Evolutionary conservation across 2,113 vertebrate genomes (phyloP), one percentile per base, ranked within the genome.

Genomic region (Chrysochloris asiatica): DNA sequence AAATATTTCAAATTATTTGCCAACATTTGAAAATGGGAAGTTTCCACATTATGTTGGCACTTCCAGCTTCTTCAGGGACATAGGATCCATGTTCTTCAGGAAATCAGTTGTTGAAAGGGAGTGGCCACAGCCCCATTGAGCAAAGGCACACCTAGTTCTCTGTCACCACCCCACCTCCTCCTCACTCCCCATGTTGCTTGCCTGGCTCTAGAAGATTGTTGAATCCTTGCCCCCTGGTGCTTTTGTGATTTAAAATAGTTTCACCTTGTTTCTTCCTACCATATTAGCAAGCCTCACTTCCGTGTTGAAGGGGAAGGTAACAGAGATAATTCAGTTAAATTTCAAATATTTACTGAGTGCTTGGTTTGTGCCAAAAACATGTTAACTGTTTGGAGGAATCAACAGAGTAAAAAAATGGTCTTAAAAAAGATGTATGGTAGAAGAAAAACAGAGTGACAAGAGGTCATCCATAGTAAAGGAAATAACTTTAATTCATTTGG

Each of bases 1-100:
- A 77, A 41, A 43, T 54, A 86, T 30, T 91, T 82, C 38, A 45
- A 75, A 79, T 56, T 75, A 2, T 45, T 80, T 71, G 45, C 13
- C 43, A 50, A 36, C 28, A 41, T 72, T 88, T 50, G 50, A 88
- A 95, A 71, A 45, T 17, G 14, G 63, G 45, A 89, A 63, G 28
- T 78, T 84, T 56, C 52, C 22, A 61, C 59, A 61, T 19, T 48
- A 36, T 22, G 48, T 22, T 67, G n/a, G 47, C 67, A 80, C 24
- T 19, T 30, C 22, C 59, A 73, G 38, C 28, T 73, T 83, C 24
- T 28, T 45, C 50, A 48, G 30, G 76, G 83, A 33, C 1, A 21
- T 2, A 26, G 12, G 8, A 1, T 7, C 26, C 1, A 63, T 19
- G 11, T 78, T 73, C 52, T 28, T 16, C 3, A 38, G 38, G 21